Evolutionary conservation across 1,140 invertebrate species (phyloP), one percentile per base, ranked within the genome.

Genomic region (Heliconius himera): DNA sequence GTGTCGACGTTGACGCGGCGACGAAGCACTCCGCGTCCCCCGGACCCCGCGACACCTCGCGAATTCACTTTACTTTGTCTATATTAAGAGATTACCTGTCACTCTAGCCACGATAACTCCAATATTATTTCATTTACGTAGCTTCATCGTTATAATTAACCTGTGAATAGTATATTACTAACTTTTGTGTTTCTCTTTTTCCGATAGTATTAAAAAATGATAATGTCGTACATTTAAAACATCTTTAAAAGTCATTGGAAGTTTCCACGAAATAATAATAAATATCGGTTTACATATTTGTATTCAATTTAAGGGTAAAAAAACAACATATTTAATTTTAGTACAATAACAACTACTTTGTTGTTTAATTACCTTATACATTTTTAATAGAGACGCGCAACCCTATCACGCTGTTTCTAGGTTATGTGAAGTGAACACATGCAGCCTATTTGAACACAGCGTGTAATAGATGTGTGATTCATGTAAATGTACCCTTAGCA

Each of bases 401-500:
- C 90, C 90, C 88, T 91, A 89, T 91, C 90, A 66, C 81, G 81
- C 86, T 85, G 86, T 88, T 92, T 91, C 79, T 91, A 88, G 89
- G 89, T 87, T 92, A 92, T 93, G 91, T 91, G 91, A 92, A 94
- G 87, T 85, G 88, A 93, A 91, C 90, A 93, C 91, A 93, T 93
- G 91, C 85, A 90, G 84, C 83, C 84, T 89, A 91, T 89, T 88
- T 84, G 87, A 91, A 89, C 89, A 90, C 86, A 89, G 85, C 84
- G 87, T 90, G 88, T 93, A 92, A 91, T 92, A 90, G 87, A 93
- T 91, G 90, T 86, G 87, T 93, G 90, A 93, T 93, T 93, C 92
- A 93, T 93, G 92, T 93, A 93, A 93, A 93, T 92, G 89, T 90
- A 92, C 90, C 91, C 90, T 93, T 91, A 93, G 90, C 90, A 85